These are phyloP conservation scores for Ryuthela nishihirai DNA, from an alignment of 2,888 invertebrate genomes.

Conservation along the genomic window DNA sequence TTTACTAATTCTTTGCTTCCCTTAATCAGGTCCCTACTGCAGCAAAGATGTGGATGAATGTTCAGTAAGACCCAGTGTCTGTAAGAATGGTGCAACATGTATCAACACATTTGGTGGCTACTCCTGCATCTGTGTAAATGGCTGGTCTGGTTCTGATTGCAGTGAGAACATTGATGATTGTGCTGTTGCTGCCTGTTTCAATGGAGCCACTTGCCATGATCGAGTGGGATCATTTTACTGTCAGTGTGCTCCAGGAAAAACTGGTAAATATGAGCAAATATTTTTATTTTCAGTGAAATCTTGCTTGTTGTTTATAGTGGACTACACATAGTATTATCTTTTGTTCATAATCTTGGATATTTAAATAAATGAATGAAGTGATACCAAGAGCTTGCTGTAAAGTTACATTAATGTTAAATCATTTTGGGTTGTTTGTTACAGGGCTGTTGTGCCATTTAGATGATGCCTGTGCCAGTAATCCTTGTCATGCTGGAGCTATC, in stretches of 20 bases:
- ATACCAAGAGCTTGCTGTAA: no score
- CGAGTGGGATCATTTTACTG: conserved; percentile 93
- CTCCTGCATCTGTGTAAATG: conserved; percentile 97
- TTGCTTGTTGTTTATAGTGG: no score
- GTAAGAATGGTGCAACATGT: conserved; percentile 92
- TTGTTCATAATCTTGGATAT: no score
- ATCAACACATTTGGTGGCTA: conserved; percentile 85
- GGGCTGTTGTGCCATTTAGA: conserved; percentile 93
- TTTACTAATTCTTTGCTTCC: no score
- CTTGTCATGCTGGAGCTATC: conserved; percentile 88
- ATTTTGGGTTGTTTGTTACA: no score
- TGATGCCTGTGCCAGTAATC: conserved; percentile 92
- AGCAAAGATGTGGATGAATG: conserved; percentile 93
- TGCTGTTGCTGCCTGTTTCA: conserved; percentile 86
- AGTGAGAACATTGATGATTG: conserved; percentile 94
- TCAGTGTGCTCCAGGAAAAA: conserved; percentile 91
- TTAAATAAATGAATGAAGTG: no score
- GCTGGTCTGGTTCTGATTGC: conserved; percentile 93
- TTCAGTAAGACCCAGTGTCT: conserved; percentile 69
- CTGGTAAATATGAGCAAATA: conserved; percentile 59
- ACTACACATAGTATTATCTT: no score
- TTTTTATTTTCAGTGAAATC: no score
- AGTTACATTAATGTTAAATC: no score
- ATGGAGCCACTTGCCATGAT: conserved; percentile 94
- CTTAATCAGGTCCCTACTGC: conserved; percentile 57